Base-by-base conservation (phyloP, 2,113 vertebrate genomes). In the Felis chaus region DNA sequence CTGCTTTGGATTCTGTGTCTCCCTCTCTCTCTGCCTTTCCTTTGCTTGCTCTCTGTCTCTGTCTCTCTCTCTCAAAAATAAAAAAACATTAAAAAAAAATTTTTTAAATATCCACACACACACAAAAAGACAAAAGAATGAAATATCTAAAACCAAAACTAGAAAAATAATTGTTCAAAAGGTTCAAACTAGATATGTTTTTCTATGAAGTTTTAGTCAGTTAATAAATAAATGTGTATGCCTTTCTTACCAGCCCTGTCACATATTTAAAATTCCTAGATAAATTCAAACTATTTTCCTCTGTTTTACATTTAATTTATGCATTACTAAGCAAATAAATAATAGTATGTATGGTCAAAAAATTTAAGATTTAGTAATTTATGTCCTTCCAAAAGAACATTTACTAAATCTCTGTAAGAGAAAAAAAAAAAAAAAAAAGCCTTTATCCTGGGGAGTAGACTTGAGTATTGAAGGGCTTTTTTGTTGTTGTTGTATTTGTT, bases 201-300 rank as follows among this genome's bases (percentile, higher is more conserved):
- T 79, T 89, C 68, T 78, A 61, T 39, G 63, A 25, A 68, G 79
- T 61, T 74, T 88, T 82, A 61, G 36, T 48, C 15, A 65, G 89
- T 27, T 79, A 89, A 95, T 50, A 79, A 76, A 83, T 80, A 84
- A 86, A 76, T 63, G 31, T 41, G 31, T n/a, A 1, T 57, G 7
- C 61, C 79, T 92, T 66, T 65, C 45, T 94, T n/a, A 76, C 48
- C 1, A 33, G 16, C 25, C 65, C 31, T 45, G 45, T 71, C 39
- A 48, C 5, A 33, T 31, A 76, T 65, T 79, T 80, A 80, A 92
- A 89, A 85, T 74, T 89, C 65, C 85, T 90, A 66, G 12, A 33
- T 71, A 85, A 74, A 41, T 57, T 94, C 50, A 71, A 92, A 96
- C 29, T n/a, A 68, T 41, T 94, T 53, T 74, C 48, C 41, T 92